These are phyloP conservation scores for Alethe castanea DNA, from an alignment of 2,113 vertebrate genomes.

Conservation along the genomic window DNA sequence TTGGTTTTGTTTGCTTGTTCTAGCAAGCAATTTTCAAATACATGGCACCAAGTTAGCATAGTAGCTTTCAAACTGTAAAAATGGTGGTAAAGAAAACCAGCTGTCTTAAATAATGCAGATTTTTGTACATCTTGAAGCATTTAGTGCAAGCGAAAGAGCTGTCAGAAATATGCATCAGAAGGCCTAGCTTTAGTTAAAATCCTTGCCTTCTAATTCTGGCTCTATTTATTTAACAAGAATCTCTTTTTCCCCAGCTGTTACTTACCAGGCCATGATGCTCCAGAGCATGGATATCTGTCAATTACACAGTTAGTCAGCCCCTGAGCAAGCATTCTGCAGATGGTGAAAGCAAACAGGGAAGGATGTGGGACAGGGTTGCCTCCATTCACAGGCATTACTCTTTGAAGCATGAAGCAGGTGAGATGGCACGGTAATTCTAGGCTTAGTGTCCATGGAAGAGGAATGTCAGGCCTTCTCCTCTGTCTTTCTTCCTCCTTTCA, in stretches of 20 bases:
- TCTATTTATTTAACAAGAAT: not conserved
- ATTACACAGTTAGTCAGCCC: not conserved
- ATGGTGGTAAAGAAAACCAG: not conserved
- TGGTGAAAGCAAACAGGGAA: not conserved
- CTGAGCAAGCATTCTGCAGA: accelerated
- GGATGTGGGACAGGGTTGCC: not conserved
- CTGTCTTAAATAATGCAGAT: not conserved
- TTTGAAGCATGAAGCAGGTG: not conserved
- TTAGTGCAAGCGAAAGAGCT: not conserved
- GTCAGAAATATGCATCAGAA: not conserved
- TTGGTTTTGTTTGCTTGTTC: not conserved
- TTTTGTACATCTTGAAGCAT: not conserved
- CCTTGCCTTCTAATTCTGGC: not conserved
- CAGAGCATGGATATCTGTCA: not conserved
- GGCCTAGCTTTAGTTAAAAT: not conserved
- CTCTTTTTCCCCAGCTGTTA: not conserved
- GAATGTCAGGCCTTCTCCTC: not conserved
- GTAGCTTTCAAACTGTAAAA: not conserved
- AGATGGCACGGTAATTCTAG: not conserved
- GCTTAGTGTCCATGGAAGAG: not conserved
- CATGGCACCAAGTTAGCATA: not conserved
- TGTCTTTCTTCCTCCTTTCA: not conserved
- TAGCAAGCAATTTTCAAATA: not conserved
- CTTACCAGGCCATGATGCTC: not conserved
- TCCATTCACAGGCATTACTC: not conserved